phyloP scores from a whole-genome alignment of 2,888 invertebrate genomes.

The Apoderus coryli region DNA sequence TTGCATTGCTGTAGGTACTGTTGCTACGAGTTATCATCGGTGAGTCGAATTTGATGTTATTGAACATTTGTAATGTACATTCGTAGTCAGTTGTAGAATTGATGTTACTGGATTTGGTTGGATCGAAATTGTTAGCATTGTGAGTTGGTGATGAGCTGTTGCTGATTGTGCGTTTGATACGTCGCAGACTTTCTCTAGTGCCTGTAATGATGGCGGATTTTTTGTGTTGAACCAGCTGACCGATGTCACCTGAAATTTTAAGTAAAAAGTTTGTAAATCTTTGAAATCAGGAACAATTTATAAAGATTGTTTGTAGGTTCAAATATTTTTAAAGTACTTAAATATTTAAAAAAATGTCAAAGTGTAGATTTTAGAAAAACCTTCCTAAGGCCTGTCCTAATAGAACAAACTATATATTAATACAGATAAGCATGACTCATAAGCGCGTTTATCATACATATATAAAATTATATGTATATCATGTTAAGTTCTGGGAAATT shows the following conservation, averaged over 20 bases:
- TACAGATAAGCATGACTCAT: too few relatives aligned
- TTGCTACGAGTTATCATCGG: conserved; percentile 20
- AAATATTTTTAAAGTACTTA: too few relatives aligned
- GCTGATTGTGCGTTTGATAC: conserved; percentile 28
- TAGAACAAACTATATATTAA: too few relatives aligned
- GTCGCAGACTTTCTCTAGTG: conserved; percentile 37
- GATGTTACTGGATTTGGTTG: conserved; percentile 15
- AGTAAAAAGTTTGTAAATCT: too few relatives aligned
- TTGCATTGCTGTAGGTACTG: conserved; percentile 25
- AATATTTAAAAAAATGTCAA: too few relatives aligned
- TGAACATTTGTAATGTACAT: conserved; percentile 38
- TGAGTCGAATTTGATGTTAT: conserved; percentile 25
- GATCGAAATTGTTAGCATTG: conserved; percentile 14
- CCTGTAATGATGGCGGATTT: conserved; percentile 48
- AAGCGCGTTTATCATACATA: too few relatives aligned
- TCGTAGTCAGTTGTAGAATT: conserved; percentile 21
- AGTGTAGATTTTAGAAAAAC: too few relatives aligned
- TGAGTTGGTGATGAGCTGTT: conserved; percentile 19
- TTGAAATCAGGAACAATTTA: too few relatives aligned
- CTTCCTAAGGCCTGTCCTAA: too few relatives aligned
- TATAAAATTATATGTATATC: too few relatives aligned
- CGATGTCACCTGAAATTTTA: conserved; percentile 42
- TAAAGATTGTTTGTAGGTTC: too few relatives aligned
- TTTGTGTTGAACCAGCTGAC: conserved; percentile 38
- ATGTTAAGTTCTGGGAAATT: too few relatives aligned